Conservation (phyloP, 23 tunicate species). For the Styela clava region DNA sequence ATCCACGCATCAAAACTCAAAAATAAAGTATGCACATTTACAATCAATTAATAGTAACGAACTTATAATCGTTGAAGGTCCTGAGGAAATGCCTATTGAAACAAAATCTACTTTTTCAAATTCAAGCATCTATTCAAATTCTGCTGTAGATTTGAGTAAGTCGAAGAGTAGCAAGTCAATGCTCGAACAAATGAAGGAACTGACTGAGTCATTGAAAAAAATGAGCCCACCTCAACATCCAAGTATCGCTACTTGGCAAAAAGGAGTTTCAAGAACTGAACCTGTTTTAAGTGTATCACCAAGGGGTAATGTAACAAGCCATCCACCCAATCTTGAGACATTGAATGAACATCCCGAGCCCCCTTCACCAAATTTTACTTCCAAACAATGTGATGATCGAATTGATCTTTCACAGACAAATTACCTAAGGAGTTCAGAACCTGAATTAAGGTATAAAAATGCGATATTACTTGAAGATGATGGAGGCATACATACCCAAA, state of each 20-base stretch:
- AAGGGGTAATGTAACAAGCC: neutral
- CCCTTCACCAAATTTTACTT: neutral
- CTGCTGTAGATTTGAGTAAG: neutral
- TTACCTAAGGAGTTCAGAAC: neutral
- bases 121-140: neutral
- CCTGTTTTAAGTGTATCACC: slow-evolving; percentile 3
- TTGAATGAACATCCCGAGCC: slow-evolving; percentile 36
- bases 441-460: neutral
- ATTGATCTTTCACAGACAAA: neutral
- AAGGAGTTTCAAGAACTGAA: slow-evolving; percentile 6
- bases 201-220: slow-evolving; percentile 20
- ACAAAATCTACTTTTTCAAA: neutral
- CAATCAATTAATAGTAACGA: neutral
- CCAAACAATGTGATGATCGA: neutral
- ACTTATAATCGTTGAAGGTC: neutral
- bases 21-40: neutral
- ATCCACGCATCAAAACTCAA: neutral
- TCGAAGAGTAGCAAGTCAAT: slow-evolving; percentile 1
- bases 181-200: slow-evolving; percentile 7
- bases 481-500: slow-evolving; percentile 21
- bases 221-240: slow-evolving; percentile 15
- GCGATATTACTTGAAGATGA: slow-evolving; percentile 4
- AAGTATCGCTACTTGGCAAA: neutral
- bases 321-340: slow-evolving; percentile 18
- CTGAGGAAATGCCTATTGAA: neutral